phyloP scores from a whole-genome alignment of 2,113 vertebrate species.

The Aegotheles bennettii region DNA sequence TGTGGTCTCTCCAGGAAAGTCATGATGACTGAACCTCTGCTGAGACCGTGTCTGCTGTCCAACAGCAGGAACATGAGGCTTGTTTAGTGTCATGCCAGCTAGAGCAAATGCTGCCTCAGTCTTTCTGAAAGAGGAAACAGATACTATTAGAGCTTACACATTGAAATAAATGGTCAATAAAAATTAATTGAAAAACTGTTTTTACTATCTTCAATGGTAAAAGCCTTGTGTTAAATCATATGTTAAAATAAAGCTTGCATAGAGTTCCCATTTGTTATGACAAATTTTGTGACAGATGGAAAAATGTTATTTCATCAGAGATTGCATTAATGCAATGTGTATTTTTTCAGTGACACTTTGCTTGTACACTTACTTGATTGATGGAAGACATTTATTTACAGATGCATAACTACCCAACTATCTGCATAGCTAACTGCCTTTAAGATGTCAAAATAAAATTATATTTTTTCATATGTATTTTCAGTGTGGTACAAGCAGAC shows the following conservation, averaged over 20 bases:
- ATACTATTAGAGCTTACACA: not conserved
- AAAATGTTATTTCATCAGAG: not conserved
- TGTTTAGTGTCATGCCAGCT: not conserved
- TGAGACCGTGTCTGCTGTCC: rapidly evolving
- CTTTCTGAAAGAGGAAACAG: not conserved
- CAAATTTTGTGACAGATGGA: conserved; percentile 21
- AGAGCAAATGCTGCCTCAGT: not conserved
- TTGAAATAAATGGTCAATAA: not conserved
- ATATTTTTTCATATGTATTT: not conserved
- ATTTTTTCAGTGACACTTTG: conserved; percentile 18
- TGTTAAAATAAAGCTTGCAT: not conserved
- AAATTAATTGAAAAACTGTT: not conserved
- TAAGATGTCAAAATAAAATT: not conserved
- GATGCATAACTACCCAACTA: not conserved
- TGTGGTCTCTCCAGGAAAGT: not conserved
- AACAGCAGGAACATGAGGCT: not conserved
- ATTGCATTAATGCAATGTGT: conserved; percentile 1
- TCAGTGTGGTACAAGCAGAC: not conserved
- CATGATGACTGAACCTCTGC: not conserved
- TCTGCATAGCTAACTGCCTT: not conserved
- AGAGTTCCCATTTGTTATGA: not conserved
- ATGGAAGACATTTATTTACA: conserved; percentile 27
- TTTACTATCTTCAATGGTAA: not conserved
- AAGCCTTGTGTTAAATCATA: not conserved
- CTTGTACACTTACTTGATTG: not conserved